Conservation (phyloP, 2,113 vertebrate genomes). For the Mixornis gularis region DNA sequence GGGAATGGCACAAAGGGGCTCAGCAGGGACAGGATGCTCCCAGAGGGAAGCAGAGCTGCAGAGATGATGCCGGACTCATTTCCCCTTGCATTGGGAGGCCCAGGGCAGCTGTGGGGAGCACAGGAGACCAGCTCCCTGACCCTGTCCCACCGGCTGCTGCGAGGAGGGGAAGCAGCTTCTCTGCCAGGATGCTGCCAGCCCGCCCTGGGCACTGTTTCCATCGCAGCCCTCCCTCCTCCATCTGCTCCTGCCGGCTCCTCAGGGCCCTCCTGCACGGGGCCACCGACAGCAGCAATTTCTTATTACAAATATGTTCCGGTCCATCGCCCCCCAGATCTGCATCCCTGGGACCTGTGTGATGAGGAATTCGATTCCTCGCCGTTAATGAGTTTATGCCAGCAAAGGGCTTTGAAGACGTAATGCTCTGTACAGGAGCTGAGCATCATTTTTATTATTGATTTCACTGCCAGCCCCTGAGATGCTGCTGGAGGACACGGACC, state of each 20-base stretch:
- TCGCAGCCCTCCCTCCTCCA: not conserved
- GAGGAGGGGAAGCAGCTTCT: not conserved
- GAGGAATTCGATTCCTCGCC: not conserved
- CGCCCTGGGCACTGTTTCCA: not conserved
- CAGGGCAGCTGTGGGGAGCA: not conserved
- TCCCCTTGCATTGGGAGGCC: fast-evolving
- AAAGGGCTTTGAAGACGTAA: not conserved
- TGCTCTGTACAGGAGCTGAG: not conserved
- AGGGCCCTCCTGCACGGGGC: not conserved
- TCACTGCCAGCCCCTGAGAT: not conserved
- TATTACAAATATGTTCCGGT: conserved; percentile 19
- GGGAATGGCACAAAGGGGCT: not conserved
- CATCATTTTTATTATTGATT: conserved; percentile 12
- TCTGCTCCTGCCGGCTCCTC: not conserved
- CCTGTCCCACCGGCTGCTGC: fast-evolving
- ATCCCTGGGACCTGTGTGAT: not conserved
- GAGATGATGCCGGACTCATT: not conserved
- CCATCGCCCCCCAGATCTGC: conserved; percentile 18
- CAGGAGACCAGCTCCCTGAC: fast-evolving
- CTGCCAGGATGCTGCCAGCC: not conserved
- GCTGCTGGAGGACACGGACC: not conserved
- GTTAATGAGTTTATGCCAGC: conserved; percentile 9
- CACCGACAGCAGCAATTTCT: conserved; percentile 1
- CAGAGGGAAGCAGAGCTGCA: not conserved
- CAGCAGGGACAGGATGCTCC: not conserved